phyloP scores from a whole-genome alignment of 2,797 vertebrate species.

The Adelosebastes latens region DNA sequence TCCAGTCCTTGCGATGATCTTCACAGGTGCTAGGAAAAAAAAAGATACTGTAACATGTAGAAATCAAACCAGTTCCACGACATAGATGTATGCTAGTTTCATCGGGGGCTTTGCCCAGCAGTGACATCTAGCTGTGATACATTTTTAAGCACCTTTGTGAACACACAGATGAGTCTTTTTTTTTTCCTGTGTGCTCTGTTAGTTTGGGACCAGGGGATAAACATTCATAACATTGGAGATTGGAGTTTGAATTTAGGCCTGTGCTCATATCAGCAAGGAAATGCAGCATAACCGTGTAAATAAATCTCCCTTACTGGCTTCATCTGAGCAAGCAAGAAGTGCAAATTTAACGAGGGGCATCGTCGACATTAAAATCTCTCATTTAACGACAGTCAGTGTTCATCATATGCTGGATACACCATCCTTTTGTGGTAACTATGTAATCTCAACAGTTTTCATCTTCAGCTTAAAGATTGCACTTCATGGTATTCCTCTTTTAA shows the following conservation, averaged over 20 bases:
- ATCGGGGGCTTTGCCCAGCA: conserved; percentile 27
- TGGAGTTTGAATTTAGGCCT: conserved; percentile 34
- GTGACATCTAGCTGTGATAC: conserved; percentile 31
- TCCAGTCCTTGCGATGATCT: conserved; percentile 3
- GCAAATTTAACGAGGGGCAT: conserved; percentile 31
- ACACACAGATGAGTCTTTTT: conserved; percentile 18
- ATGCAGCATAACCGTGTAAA: conserved; percentile 39
- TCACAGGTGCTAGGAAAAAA: conserved; percentile 18
- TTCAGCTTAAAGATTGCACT: conserved; percentile 37
- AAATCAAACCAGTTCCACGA: conserved; percentile 22
- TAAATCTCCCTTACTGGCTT: conserved; percentile 20
- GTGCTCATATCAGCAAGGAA: conserved; percentile 34
- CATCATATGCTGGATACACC: not conserved
- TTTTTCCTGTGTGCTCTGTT: not conserved
- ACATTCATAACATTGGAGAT: conserved; percentile 40
- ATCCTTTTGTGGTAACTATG: conserved; percentile 9
- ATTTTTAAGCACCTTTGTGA: conserved; percentile 49
- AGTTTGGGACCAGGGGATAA: conserved; percentile 14
- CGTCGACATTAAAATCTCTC: not conserved
- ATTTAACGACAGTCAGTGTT: conserved; percentile 7
- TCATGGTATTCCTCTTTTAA: conserved; percentile 28
- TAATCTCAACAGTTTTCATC: conserved; percentile 3
- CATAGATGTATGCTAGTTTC: conserved; percentile 6
- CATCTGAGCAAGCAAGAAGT: conserved; percentile 37
- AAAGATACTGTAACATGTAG: conserved; percentile 1